A percentile compares a stretch with the other conserved stretches of the same genome.
These are phyloP conservation scores for Microvelia longipes DNA, from an alignment of 1,140 invertebrate species.

Conservation along the genomic window DNA sequence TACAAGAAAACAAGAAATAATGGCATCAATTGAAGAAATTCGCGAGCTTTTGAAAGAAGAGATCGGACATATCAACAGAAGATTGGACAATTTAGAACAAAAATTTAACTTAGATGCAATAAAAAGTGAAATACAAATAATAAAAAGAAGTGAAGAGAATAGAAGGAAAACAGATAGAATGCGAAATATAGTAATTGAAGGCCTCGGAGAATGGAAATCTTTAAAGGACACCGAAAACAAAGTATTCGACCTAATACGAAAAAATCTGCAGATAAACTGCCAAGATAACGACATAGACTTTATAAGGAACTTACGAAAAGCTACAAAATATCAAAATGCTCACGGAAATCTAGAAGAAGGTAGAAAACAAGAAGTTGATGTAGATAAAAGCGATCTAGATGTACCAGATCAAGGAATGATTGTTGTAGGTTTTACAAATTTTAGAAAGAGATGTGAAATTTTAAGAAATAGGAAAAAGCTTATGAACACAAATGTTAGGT, in stretches of 20 bases:
- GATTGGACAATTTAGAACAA: too few species aligned
- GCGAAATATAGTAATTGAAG: not conserved
- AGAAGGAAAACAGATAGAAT: not conserved
- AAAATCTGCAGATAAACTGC: not conserved
- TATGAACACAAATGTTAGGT: not conserved
- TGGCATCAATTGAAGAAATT: too few species aligned
- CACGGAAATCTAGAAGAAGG: too few species aligned
- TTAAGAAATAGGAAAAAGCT: not conserved
- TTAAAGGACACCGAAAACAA: not conserved
- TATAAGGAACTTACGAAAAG: not conserved
- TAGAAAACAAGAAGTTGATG: not conserved
- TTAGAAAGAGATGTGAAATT: not conserved
- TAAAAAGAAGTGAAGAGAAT: too few species aligned
- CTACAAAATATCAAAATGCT: too few species aligned
- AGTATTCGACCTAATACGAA: not conserved
- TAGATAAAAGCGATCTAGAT: not conserved
- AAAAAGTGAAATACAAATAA: too few species aligned
- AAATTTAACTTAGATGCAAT: too few species aligned
- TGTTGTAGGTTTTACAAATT: not conserved
- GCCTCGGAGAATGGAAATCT: not conserved
- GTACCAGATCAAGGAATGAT: not conserved
- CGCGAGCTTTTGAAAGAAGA: too few species aligned
- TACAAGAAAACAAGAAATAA: too few species aligned
- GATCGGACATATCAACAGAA: too few species aligned
- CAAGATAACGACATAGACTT: not conserved